Conservation (phyloP, 2,113 vertebrate species). For the Ageneiosus marmoratus region DNA sequence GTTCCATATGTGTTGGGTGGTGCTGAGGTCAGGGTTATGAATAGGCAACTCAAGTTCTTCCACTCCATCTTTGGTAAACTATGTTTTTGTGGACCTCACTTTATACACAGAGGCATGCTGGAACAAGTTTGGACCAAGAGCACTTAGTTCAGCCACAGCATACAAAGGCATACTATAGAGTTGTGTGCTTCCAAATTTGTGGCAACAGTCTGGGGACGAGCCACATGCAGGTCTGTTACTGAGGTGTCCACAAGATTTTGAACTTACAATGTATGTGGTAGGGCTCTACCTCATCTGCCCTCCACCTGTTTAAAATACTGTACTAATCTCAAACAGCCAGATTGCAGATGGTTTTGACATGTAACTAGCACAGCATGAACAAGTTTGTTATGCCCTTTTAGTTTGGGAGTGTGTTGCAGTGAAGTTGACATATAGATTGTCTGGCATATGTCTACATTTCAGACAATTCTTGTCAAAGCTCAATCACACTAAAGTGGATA, state of each 20-base stretch:
- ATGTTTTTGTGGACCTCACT: background rate
- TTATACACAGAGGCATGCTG: background rate
- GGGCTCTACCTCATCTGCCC: background rate
- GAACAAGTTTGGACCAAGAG: background rate
- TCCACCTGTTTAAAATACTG: background rate
- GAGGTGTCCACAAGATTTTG: background rate
- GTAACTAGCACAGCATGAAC: background rate
- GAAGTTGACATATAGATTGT: slow-evolving; percentile 50
- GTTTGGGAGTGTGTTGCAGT: background rate
- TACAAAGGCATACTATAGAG: background rate
- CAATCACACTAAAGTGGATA: slow-evolving; percentile 47
- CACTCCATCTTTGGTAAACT: background rate
- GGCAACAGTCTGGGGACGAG: background rate
- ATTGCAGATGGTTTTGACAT: slow-evolving; percentile 3
- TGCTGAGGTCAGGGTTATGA: background rate
- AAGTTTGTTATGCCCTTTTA: slow-evolving; percentile 25
- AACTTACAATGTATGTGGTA: background rate
- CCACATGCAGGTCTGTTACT: background rate
- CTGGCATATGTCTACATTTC: slow-evolving; percentile 33
- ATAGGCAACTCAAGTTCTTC: background rate
- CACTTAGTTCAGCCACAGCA: background rate
- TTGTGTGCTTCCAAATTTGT: background rate
- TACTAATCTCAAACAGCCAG: background rate
- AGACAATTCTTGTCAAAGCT: slow-evolving; percentile 54
- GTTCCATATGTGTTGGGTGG: background rate